Evolutionary conservation across 2,797 vertebrate species (phyloP).

Genomic region (Diplodus puntazzo): DNA sequence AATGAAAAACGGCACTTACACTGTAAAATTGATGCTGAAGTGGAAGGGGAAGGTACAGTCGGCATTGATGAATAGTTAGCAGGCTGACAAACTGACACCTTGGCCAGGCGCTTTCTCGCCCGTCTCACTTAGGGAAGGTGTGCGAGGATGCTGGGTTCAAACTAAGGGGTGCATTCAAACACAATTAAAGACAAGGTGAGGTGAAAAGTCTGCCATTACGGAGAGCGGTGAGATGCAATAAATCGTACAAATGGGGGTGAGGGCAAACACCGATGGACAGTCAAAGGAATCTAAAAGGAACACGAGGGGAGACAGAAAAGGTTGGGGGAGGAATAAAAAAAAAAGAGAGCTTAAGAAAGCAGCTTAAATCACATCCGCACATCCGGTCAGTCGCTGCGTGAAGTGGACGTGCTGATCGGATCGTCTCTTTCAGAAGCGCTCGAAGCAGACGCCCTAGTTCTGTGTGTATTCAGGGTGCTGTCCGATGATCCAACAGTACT

Average conservation of each 20-base stretch:
- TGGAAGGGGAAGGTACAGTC: constrained; percentile 26
- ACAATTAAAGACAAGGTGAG: background rate
- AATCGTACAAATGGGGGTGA: constrained; percentile 3
- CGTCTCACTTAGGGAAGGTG: background rate
- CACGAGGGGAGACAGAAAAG: constrained; percentile 7
- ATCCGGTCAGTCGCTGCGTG: background rate
- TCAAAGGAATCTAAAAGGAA: background rate
- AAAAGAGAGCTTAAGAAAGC: constrained; percentile 1
- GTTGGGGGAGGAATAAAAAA: constrained; percentile 5
- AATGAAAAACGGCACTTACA: constrained; percentile 40
- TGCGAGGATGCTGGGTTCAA: background rate
- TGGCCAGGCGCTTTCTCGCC: background rate
- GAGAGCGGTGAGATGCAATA: background rate
- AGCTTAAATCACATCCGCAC: background rate
- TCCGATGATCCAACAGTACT: background rate
- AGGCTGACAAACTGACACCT: constrained; percentile 16
- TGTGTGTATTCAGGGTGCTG: background rate
- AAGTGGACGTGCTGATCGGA: background rate
- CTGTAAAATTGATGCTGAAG: constrained; percentile 45
- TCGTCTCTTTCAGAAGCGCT: background rate
- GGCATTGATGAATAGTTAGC: constrained; percentile 44
- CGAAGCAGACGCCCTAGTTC: background rate
- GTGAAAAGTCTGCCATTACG: background rate
- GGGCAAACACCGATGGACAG: background rate
- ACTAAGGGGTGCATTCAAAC: background rate